A percentile compares a stretch with the other conserved stretches of the same genome.
These are phyloP conservation scores for Myrmecobius fasciatus DNA, from an alignment of 2,113 vertebrate species.

Conservation along the genomic window DNA sequence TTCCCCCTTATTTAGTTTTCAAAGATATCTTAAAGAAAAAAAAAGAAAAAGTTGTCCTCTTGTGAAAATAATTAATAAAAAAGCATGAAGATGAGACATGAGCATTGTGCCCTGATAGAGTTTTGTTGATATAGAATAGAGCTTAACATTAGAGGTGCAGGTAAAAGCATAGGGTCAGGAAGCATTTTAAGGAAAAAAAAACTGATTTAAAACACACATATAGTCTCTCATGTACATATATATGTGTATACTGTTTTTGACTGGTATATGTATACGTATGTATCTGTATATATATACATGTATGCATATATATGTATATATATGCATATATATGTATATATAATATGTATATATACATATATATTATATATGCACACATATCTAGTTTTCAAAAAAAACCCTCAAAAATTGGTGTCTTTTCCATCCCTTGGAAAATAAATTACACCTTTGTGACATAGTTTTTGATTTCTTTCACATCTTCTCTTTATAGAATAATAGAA, in stretches of 20 bases:
- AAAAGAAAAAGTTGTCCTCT: background rate
- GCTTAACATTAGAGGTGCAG: background rate
- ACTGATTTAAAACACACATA: background rate
- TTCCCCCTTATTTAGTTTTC: background rate
- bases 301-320: too few relatives aligned
- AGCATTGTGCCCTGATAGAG: background rate
- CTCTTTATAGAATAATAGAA: constrained; percentile 25
- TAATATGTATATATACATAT: background rate
- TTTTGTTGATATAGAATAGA: background rate
- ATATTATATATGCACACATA: background rate
- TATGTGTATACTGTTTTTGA: background rate
- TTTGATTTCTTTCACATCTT: constrained; percentile 38
- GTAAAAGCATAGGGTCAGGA: constrained; percentile 2
- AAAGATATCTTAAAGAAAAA: background rate
- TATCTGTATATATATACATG: background rate
- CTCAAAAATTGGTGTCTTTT: background rate
- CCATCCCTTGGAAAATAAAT: background rate
- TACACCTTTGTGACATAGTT: background rate
- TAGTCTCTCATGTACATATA: too few relatives aligned
- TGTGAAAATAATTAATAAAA: background rate
- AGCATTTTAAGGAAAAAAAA: constrained; percentile 70
- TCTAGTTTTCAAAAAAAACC: background rate
- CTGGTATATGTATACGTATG: background rate
- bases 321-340: background rate
- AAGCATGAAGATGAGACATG: background rate